Base-by-base conservation (phyloP, 1,140 invertebrate genomes). In the Atta cephalotes region DNA sequence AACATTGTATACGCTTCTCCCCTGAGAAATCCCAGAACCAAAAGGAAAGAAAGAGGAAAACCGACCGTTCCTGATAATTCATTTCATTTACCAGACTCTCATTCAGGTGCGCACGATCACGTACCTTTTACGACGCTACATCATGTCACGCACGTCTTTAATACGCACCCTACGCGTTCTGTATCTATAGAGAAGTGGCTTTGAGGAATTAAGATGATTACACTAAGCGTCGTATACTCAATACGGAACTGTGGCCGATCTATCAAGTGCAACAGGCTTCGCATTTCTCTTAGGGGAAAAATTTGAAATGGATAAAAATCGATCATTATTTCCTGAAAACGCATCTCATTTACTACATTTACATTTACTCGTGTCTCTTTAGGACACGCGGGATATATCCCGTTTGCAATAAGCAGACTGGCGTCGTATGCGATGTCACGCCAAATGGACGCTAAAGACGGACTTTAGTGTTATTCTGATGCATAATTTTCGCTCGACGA, bases 171-270 rank as follows among this genome's bases (percentile, higher is more conserved):
- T 51, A 16, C 49, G 18, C 31, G n/a, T 53, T n/a, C 25, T 3
- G 35, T 66, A 62, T 39, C 78, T 12, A 18, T 14, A 28, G 39
- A 49, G 49, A 31, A 58, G 56, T 9, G 39, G 39, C 70, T 84
- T 76, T 35, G 70, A 51, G 28, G 14, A 35, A 84, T 84, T 84
- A 62, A 74, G 80, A 62, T 62, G 70, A 84, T 84, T 76, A 63
- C 25, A 74, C n/a, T 31, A 45, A 31, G 56, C 53, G 80, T 28
- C 53, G 39, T 25, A 9, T 49, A 49, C 14, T 45, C 74, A n/a
- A 18, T 18, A 45, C 39, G 63, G 25, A 21, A 5, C 62, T 21
- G 62, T 31, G 74, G n/a, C 10, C 65, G 66, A 49, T 3, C 39
- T 39, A n/a, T 45, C 58, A 25, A 65, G 62, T 16, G 16, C 53